Evolutionary conservation across 2,888 invertebrate species (phyloP).

Genomic region (Parnassius mnemosyne): DNA sequence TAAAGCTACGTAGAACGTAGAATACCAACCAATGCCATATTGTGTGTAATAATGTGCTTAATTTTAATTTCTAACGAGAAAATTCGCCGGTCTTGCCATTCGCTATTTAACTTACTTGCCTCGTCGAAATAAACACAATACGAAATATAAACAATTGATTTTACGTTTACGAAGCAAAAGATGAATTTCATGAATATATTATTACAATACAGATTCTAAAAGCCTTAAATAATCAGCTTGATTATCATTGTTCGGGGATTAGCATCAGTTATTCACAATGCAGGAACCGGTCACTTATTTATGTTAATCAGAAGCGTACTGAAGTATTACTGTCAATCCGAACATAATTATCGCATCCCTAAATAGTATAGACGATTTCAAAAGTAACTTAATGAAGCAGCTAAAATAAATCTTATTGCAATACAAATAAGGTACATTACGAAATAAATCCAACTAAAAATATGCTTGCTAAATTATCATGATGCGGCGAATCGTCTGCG

Average conservation of each 20-base stretch:
- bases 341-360: conserved; percentile 22
- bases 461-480: conserved; percentile 10
- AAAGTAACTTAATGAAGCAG: conserved; percentile 2
- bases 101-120: no score
- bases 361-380: conserved; percentile 12
- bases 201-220: conserved; percentile 15
- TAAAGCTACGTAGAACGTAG: no score
- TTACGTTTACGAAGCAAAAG: conserved; percentile 10
- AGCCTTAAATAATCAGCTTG: conserved; percentile 18
- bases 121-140: no score
- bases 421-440: not conserved
- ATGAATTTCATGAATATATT: conserved; percentile 16
- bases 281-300: conserved; percentile 22
- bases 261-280: conserved; percentile 21
- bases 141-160: not conserved
- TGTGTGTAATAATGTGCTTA: no score
- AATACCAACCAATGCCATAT: no score
- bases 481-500: conserved; percentile 20
- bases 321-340: conserved; percentile 26
- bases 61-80: no score
- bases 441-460: not conserved
- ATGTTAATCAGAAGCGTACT: conserved; percentile 23
- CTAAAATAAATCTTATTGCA: not conserved
- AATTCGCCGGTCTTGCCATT: no score
- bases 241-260: conserved; percentile 23